Evolutionary conservation across 2,113 vertebrate species (phyloP).

Genomic region (Hippocampus abdominalis): DNA sequence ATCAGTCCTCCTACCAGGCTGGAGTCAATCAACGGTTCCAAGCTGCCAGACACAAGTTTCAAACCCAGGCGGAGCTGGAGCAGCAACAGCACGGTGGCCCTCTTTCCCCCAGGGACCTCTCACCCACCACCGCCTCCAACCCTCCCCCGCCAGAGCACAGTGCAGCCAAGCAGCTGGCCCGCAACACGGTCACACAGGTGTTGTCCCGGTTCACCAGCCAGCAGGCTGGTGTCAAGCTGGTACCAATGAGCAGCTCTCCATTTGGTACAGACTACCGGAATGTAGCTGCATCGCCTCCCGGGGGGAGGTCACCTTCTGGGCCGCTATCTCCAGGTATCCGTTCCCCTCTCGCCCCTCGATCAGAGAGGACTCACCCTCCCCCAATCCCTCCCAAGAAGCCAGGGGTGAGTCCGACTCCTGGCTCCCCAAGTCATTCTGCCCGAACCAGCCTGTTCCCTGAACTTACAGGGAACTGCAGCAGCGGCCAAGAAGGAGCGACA

Average conservation of each 20-base stretch:
- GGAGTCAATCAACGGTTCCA: slow-evolving; percentile 96
- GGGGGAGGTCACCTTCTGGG: slow-evolving; percentile 77
- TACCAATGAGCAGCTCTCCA: slow-evolving; percentile 85
- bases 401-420: slow-evolving; percentile 81
- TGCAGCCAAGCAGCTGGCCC: slow-evolving; percentile 89
- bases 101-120: slow-evolving; percentile 83
- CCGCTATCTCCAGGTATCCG: slow-evolving; percentile 88
- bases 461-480: slow-evolving; percentile 72
- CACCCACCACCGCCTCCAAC: slow-evolving; percentile 77
- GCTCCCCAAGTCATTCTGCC: slow-evolving; percentile 69
- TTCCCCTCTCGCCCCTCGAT: slow-evolving; percentile 86
- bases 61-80: slow-evolving; percentile 87
- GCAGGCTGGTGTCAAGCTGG: slow-evolving; percentile 77
- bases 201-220: slow-evolving; percentile 95
- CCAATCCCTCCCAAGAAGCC: slow-evolving; percentile 90
- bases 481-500: slow-evolving; percentile 78
- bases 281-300: slow-evolving; percentile 70
- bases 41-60: slow-evolving; percentile 92
- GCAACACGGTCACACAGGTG: slow-evolving; percentile 97
- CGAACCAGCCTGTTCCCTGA: slow-evolving; percentile 78
- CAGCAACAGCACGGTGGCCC: slow-evolving; percentile 66
- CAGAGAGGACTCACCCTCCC: slow-evolving; percentile 83
- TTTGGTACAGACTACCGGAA: slow-evolving; percentile 96
- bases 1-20: slow-evolving; percentile 90
- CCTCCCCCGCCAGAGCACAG: slow-evolving; percentile 78